phyloP scores from a whole-genome alignment of 2,113 vertebrate species.

The Elephantulus edwardii region DNA sequence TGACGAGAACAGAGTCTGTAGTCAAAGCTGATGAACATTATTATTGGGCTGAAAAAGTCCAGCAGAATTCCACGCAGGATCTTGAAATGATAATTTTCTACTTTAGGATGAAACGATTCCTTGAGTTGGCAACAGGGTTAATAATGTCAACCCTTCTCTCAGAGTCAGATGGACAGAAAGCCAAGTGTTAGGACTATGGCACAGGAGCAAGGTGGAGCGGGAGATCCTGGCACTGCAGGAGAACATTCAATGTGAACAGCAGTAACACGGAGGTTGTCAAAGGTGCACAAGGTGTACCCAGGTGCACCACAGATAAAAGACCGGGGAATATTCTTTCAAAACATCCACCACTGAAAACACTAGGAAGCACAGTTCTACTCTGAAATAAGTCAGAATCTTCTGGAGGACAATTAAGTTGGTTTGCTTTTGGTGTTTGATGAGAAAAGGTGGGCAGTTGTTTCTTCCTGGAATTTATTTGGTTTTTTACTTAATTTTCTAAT shows the following conservation, averaged over 20 bases:
- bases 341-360: background rate
- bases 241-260: too few relatives aligned
- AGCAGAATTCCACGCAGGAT: too few relatives aligned
- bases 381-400: background rate
- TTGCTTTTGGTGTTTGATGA: background rate
- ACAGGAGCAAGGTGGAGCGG: too few relatives aligned
- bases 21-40: rapidly evolving
- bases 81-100: too few relatives aligned
- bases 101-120: too few relatives aligned
- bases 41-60: rapidly evolving
- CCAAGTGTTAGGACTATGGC: background rate
- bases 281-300: too few relatives aligned
- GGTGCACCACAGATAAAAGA: background rate
- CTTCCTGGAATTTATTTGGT: background rate
- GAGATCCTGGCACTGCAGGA: too few relatives aligned
- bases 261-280: too few relatives aligned
- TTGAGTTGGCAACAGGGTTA: too few relatives aligned
- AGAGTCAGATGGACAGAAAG: background rate
- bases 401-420: background rate
- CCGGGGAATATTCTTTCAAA: background rate
- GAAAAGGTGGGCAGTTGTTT: background rate
- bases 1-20: background rate
- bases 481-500: background rate
- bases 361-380: background rate
- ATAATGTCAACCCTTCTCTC: too few relatives aligned